phyloP scores from a whole-genome alignment of 2,797 vertebrate genomes.

The Dicrostonyx torquatus region DNA sequence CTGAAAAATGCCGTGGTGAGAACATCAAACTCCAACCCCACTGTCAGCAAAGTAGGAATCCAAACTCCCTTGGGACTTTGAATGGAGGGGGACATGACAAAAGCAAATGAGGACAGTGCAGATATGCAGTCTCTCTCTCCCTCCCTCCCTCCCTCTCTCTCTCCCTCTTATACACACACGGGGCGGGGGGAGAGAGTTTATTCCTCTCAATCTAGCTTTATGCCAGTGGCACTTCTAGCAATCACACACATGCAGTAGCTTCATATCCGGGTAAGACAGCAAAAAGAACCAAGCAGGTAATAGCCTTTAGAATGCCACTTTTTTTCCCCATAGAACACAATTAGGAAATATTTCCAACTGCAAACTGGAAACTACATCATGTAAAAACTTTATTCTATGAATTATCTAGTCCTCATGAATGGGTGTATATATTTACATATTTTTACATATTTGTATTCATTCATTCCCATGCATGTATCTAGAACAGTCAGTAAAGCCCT shows the following conservation, averaged over 20 bases:
- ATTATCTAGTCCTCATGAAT: not conserved
- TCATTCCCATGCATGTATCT: not conserved
- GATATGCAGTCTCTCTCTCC: not conserved
- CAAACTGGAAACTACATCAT: not conserved
- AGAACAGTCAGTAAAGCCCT: not conserved
- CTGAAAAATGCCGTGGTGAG: not conserved
- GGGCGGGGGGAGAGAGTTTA: too few relatives aligned
- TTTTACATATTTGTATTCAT: not conserved
- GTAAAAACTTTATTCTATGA: not conserved
- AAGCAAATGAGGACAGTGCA: not conserved
- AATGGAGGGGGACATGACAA: not conserved
- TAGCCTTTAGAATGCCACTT: not conserved
- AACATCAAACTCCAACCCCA: not conserved
- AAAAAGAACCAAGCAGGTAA: not conserved
- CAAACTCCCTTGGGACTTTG: not conserved
- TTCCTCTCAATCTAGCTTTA: not conserved
- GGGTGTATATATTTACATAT: not conserved
- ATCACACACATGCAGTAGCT: not conserved
- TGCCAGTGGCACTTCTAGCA: not conserved
- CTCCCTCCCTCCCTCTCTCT: not conserved
- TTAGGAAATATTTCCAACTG: not conserved
- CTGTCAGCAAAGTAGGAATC: not conserved
- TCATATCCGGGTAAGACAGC: not conserved
- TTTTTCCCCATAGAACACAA: not conserved
- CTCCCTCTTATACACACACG: too few relatives aligned